Conservation (phyloP, 2,113 vertebrate genomes). For the Syngnathus floridae region DNA sequence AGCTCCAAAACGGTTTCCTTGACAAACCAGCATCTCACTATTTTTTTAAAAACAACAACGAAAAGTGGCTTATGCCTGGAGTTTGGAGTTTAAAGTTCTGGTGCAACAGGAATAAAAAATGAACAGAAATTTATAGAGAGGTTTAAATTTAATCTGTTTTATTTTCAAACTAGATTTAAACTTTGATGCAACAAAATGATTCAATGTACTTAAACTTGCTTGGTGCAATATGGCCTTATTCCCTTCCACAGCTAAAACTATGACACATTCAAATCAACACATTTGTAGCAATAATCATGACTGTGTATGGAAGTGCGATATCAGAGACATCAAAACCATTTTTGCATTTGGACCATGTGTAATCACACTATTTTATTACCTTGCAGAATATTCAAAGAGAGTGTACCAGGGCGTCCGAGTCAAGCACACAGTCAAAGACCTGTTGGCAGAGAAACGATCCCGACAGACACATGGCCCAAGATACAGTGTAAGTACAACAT, state of each 20-base stretch:
- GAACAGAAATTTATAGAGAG: no score
- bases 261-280: constrained; percentile 58
- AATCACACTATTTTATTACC: background rate
- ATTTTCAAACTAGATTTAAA: no score
- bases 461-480: constrained; percentile 75
- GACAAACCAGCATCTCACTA: no score
- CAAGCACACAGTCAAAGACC: constrained; percentile 96
- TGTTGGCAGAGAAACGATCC: constrained; percentile 88
- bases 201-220: no score
- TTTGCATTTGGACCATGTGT: background rate
- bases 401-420: constrained; percentile 94
- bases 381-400: constrained; percentile 80
- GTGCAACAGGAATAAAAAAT: no score
- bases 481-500: constrained; percentile 74
- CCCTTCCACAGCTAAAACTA: constrained; percentile 50
- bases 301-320: constrained; percentile 15
- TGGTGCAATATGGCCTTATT: background rate
- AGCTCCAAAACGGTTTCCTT: no score
- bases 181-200: no score
- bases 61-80: no score
- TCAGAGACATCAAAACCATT: constrained; percentile 4
- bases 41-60: no score
- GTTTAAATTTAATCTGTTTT: no score
- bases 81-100: no score
- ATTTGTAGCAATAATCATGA: constrained; percentile 41